Base-by-base conservation (phyloP, 2,113 vertebrate species). In the Corynorhinus townsendii region DNA sequence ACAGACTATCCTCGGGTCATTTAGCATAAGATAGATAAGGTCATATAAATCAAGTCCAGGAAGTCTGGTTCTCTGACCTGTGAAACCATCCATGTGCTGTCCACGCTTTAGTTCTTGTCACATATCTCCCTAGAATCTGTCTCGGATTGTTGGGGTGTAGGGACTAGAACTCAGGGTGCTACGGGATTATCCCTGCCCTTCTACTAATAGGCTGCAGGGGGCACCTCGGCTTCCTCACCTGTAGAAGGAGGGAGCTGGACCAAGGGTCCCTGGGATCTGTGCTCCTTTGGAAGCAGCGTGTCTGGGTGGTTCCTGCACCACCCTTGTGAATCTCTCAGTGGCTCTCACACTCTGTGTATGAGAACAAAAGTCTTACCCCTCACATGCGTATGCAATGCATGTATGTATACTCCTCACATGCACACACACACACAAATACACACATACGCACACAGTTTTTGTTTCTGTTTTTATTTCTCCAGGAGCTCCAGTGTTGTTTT, bases 101-200 rank as follows among this genome's bases (percentile, higher is more conserved):
- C 28, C 8, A 3, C 7, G 30, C 28, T 40, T 24, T 59, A 1
- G 3, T 7, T 64, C 59, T 49, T n/a, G 20, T 33, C 22, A 1
- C 4, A 0, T 14, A 1, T 59, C 28, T 69, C 38, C 11, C 24
- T 45, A 0, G 45, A 56, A 2, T 30, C 10, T 0, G 1, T 38
- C 17, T 82, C 2, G 6, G 22, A 14, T 19, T 43, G 12, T 49
- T 35, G 43, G 72, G 20, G 62, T 20, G 2, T 2, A 2, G 56
- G 24, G 43, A 20, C 11, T 0, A 7, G 4, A 22, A 15, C 9
- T 24, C 30, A 8, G 93, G 86, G 72, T 28, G 91, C 6, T 64
- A 45, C 43, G n/a, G 71, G 6, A 1, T 0, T 3, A 9, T 4
- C 49, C 20, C 52, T n/a, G 35, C 6, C 17, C 28, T 59, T 62